These are phyloP conservation scores for Recurvirostra avosetta DNA, from an alignment of 2,113 vertebrate species.

Conservation along the genomic window DNA sequence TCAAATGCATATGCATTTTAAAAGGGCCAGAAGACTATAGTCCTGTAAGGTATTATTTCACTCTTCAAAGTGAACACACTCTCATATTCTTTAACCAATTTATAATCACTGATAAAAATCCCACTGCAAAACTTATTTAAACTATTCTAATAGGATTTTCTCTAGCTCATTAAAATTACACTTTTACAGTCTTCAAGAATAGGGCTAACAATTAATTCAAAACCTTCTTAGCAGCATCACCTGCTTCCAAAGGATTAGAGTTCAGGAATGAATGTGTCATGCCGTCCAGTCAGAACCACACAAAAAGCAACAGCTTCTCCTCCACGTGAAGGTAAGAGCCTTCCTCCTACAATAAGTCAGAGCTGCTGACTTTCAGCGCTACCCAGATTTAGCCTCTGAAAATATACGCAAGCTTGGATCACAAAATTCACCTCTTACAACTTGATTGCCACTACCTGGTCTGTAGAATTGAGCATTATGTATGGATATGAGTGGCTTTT, in stretches of 20 bases:
- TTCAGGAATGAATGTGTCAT: fast-evolving
- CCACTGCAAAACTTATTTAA: conserved; percentile 29
- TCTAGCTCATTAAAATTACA: conserved; percentile 49
- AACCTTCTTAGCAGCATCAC: conserved; percentile 36
- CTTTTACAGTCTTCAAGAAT: conserved; percentile 29
- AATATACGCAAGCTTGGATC: not conserved
- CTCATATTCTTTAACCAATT: not conserved
- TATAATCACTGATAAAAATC: conserved; percentile 11
- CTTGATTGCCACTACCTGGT: not conserved
- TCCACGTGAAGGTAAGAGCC: not conserved
- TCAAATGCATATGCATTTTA: not conserved
- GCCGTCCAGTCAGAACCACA: not conserved
- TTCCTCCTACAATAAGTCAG: not conserved
- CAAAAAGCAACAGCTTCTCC: not conserved
- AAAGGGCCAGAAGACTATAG: not conserved
- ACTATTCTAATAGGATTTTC: conserved; percentile 51
- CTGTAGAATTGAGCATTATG: fast-evolving
- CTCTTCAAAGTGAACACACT: not conserved
- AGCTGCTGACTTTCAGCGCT: not conserved
- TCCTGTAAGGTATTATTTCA: not conserved
- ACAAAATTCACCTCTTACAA: not conserved
- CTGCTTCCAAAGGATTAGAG: not conserved
- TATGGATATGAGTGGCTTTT: not conserved
- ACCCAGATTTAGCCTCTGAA: not conserved
- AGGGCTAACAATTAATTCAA: conserved; percentile 37